phyloP scores from a whole-genome alignment of 2,888 invertebrate species.

The Petrolisthes cinctipes region DNA sequence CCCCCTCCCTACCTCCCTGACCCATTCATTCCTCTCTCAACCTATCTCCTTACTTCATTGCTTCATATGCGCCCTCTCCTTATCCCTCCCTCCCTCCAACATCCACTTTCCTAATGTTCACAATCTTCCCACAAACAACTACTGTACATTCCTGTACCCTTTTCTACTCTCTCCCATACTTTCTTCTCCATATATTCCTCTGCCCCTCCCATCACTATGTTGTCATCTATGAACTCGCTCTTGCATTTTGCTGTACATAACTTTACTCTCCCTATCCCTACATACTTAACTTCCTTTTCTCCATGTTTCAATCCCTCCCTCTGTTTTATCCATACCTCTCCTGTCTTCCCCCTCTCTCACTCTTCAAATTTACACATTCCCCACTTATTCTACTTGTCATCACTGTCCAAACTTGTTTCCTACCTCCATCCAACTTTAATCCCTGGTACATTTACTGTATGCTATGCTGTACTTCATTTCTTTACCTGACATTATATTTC shows the following conservation, averaged over 20 bases:
- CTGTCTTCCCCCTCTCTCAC: not conserved
- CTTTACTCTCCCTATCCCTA: not conserved
- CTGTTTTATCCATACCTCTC: not conserved
- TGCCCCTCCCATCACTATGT: too few species aligned
- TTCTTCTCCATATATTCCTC: not conserved
- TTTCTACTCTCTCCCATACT: not conserved
- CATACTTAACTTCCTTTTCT: too few species aligned
- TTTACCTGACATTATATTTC: too few species aligned
- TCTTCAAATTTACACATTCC: slow-evolving; percentile 16
- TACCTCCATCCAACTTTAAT: not conserved
- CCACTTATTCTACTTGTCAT: not conserved
- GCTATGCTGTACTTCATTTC: not conserved
- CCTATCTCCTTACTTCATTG: too few species aligned
- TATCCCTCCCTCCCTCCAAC: not conserved
- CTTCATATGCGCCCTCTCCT: not conserved
- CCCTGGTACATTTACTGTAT: not conserved
- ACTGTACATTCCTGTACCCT: not conserved
- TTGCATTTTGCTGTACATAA: not conserved
- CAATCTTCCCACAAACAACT: not conserved
- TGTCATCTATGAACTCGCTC: too few species aligned
- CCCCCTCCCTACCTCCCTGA: too few species aligned
- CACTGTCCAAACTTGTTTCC: not conserved
- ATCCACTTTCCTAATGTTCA: not conserved
- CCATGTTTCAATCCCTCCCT: too few species aligned
- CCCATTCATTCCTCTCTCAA: too few species aligned